Base-by-base conservation (phyloP, 2,113 vertebrate species). In the Lipophrys pholis region DNA sequence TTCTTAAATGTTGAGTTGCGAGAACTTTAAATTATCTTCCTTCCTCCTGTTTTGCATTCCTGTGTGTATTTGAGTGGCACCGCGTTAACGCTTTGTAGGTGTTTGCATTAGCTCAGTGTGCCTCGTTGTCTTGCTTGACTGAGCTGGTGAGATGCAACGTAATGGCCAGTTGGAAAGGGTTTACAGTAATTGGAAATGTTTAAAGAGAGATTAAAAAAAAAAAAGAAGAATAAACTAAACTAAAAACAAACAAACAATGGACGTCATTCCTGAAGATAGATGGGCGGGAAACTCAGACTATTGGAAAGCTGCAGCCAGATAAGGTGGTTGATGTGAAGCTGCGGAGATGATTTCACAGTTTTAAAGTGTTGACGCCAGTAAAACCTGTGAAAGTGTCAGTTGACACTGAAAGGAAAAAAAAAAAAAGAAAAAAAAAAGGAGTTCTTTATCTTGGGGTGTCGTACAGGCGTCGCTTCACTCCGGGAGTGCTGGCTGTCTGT, bases 401-500 rank as follows among this genome's bases (percentile, higher is more conserved):
- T 14, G 11, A 11, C 41, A 64, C 21, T 56, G 10, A 49, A n/a
- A 55, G 21, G 21, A 42, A 17, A 30, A 30, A 30, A 30, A 30
- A 30, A 30, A 30, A 4, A 30, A n/a, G n/a, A 30, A 30, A 30
- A 30, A 30, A 4, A 30, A 30, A 17, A 12, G 2, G n/a, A 57
- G 41, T 16, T 6, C 48, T 50, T 36, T 14, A 30, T 30, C 15
- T 43, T 30, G 43, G 35, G 7, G 7, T 57, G 30, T 17, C 39
- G 43, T 56, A 55, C 62, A 45, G 67, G 73, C 80, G 66, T 78
- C 69, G 79, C 76, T 81, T 74, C 45, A n/a, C 73, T 76, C 73
- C 75, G 78, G 88, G 86, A 88, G 81, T 63, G 42, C 41, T 82
- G 74, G 55, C 76, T 85, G 80, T 83, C 81, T 87, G 85, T 87